Base-by-base conservation (phyloP, 2,797 vertebrate genomes). In the Psittacula echo region DNA sequence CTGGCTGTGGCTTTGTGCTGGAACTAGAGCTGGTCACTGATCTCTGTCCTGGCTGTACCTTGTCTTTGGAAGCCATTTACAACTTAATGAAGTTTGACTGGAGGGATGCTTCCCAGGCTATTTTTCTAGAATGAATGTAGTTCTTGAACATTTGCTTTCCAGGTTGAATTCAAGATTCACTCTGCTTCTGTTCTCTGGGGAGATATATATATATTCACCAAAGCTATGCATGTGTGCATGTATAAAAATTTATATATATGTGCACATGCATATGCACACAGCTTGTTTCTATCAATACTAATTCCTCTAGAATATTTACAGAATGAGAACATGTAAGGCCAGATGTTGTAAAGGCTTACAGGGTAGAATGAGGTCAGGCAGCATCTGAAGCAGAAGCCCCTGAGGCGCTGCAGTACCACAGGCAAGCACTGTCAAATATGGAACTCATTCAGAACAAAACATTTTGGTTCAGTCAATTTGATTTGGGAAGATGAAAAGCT, bases 281-380 rank as follows among this genome's bases (percentile, higher is more conserved):
- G 50, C 30, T 79, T 91, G 34, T 95, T 96, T 70, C 77, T 76
- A 90, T 78, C 0, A 4, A 64, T 65, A 24, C 24, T 81, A 88
- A 76, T 79, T 89, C 67, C 60, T 87, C 17, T 51, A 88, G 77
- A 88, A 85, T 85, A 86, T 87, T 79, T 95, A 86, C 83, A 91
- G 85, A 79, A 90, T 79, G 80, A 88, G 80, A 95, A 71, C 65
- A 64, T 34, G 19, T 64, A 85, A 91, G 58, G 47, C 76, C 83
- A 94, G 87, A 88, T 86, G 51, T 56, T 7, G 1, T 70, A 60
- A 70, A 91, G 54, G 29, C 42, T 94, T 92, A 74, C 21, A 87
- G 89, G 79, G 79, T 81, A 41, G 83, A 89, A 87, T 81, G 87
- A 93, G 77, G 83, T 86, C 67, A 93, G 73, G 37, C 60, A 90